A percentile compares a stretch with the other conserved stretches of the same genome.
Evolutionary conservation across 2,113 vertebrate genomes (phyloP).

Genomic region (Anser brachyrhynchus): DNA sequence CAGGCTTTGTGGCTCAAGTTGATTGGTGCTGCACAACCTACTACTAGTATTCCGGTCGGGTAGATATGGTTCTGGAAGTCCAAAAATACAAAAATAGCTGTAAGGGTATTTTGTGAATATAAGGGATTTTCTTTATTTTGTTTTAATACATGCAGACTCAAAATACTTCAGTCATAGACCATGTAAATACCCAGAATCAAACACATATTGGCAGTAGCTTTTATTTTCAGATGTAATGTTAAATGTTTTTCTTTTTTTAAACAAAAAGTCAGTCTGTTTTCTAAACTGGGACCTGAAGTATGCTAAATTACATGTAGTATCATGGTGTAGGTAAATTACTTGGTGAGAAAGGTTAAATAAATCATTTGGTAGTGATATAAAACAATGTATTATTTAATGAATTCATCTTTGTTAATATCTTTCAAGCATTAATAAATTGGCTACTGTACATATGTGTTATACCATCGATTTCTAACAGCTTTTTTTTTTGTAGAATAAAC

Average conservation of each 20-base stretch:
- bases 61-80: background rate
- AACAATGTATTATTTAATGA: background rate
- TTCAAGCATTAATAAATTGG: conserved; percentile 47
- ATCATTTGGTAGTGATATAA: background rate
- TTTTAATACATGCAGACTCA: background rate
- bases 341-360: background rate
- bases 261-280: background rate
- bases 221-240: background rate
- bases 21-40: background rate
- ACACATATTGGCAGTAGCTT: conserved; percentile 60
- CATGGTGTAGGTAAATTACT: background rate
- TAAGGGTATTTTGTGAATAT: background rate
- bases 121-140: background rate
- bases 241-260: background rate
- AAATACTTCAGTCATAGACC: background rate
- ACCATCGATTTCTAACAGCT: conserved; percentile 19
- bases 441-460: conserved; percentile 51
- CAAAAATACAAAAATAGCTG: background rate
- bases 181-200: background rate
- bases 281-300: background rate
- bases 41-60: background rate
- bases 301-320: background rate
- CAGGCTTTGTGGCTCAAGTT: background rate
- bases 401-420: conserved; percentile 5
- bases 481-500: conserved; percentile 41